Evolutionary conservation across 2,888 invertebrate species (phyloP).

Genomic region (Drosophila lacicola): DNA sequence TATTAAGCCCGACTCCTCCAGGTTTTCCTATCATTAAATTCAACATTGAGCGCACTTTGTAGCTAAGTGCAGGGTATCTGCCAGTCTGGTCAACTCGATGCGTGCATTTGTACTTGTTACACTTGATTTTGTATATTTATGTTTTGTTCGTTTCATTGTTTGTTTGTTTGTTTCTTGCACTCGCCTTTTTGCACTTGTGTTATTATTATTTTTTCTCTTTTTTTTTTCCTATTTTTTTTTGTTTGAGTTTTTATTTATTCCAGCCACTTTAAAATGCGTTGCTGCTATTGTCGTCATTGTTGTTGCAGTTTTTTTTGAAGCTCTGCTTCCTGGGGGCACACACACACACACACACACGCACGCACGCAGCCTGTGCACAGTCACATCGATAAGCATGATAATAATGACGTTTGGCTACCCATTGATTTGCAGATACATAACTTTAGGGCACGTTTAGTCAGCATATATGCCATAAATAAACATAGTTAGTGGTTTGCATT

Average conservation of each 20-base stretch:
- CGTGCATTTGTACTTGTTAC: conserved; percentile 29
- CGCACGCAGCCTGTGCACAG: conserved; percentile 6
- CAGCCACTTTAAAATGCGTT: conserved; percentile 55
- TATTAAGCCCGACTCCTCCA: no score
- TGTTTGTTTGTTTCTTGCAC: conserved; percentile 63
- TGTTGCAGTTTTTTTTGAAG: conserved; percentile 19
- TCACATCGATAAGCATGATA: conserved; percentile 42
- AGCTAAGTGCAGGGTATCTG: conserved; percentile 5
- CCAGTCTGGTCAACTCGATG: conserved; percentile 6
- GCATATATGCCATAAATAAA: neutral
- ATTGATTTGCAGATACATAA: conserved; percentile 26
- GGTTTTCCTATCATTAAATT: neutral
- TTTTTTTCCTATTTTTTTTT: conserved; percentile 11
- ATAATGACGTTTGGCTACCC: conserved; percentile 30
- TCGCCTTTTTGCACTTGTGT: conserved; percentile 61
- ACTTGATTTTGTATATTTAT: conserved; percentile 41
- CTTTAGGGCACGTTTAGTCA: conserved; percentile 34
- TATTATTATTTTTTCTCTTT: conserved; percentile 16
- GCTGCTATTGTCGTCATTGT: conserved; percentile 22
- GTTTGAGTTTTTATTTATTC: conserved; percentile 52
- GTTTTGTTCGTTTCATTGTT: conserved; percentile 24
- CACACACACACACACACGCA: conserved; percentile 2
- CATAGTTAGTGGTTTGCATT: conserved; percentile 6
- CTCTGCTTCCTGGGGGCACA: conserved; percentile 12
- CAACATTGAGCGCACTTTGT: neutral